These are phyloP conservation scores for Muscicapa comitata DNA, from an alignment of 2,797 vertebrate genomes.

Conservation along the genomic window DNA sequence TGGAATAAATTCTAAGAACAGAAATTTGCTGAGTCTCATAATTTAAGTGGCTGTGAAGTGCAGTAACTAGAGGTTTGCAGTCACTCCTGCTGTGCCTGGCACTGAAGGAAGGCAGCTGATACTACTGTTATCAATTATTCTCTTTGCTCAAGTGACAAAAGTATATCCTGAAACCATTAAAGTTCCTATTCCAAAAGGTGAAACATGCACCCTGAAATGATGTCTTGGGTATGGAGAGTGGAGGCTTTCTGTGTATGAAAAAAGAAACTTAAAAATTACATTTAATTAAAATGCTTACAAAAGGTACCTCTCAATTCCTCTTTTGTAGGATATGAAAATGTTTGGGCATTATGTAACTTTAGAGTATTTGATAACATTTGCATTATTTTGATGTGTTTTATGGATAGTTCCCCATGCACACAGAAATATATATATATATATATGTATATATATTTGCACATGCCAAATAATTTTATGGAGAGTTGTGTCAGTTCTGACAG, in stretches of 20 bases:
- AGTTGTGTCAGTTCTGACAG: neutral
- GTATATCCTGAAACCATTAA: neutral
- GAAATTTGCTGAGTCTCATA: neutral
- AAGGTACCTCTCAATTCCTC: neutral
- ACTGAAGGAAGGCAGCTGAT: neutral
- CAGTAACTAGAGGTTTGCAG: neutral
- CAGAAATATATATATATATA: neutral
- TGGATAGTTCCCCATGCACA: neutral
- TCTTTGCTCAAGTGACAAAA: slow-evolving; percentile 15
- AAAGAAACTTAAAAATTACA: neutral
- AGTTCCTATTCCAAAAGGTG: neutral
- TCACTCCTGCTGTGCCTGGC: neutral
- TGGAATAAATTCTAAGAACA: neutral
- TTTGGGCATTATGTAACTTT: neutral
- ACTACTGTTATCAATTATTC: neutral
- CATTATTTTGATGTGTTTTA: neutral
- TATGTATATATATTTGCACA: no score
- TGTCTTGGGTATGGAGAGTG: neutral
- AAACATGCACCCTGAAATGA: neutral
- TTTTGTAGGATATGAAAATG: neutral
- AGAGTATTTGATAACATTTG: neutral
- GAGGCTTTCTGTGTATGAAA: neutral
- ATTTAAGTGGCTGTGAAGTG: neutral
- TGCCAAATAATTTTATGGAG: neutral
- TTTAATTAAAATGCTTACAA: neutral